phyloP scores from a whole-genome alignment of 2,113 vertebrate genomes.

The Ursus arctos region DNA sequence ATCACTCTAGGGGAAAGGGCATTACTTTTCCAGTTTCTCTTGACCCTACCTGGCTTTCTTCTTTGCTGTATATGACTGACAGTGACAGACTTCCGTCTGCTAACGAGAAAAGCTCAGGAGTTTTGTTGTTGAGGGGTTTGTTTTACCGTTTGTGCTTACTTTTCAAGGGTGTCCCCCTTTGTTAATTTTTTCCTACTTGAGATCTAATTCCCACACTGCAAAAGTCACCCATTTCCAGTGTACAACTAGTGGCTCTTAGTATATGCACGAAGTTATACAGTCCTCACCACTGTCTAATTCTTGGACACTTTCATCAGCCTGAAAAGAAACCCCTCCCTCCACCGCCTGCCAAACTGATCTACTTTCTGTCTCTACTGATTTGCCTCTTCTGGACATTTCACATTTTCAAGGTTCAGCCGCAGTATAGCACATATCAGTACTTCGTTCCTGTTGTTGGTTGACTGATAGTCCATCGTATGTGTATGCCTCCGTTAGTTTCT shows the following conservation, averaged over 20 bases:
- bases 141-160: constrained; percentile 48
- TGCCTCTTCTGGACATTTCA: neutral
- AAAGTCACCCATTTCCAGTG: neutral
- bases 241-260: neutral
- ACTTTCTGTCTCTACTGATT: neutral
- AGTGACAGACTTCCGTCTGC: neutral
- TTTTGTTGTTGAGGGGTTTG: neutral
- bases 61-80: neutral
- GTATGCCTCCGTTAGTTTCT: neutral
- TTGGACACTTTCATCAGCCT: neutral
- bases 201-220: neutral
- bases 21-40: neutral
- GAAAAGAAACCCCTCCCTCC: neutral
- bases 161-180: neutral
- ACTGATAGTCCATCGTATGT: neutral
- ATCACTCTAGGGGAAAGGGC: neutral
- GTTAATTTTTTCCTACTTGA: constrained; percentile 27
- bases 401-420: neutral
- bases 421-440: neutral
- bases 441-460: constrained; percentile 18
- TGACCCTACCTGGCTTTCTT: neutral
- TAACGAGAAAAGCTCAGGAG: neutral
- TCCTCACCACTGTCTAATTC: neutral
- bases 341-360: neutral
- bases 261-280: neutral